Evolutionary conservation across 2,888 invertebrate species (phyloP).

Genomic region (Pocota personata): DNA sequence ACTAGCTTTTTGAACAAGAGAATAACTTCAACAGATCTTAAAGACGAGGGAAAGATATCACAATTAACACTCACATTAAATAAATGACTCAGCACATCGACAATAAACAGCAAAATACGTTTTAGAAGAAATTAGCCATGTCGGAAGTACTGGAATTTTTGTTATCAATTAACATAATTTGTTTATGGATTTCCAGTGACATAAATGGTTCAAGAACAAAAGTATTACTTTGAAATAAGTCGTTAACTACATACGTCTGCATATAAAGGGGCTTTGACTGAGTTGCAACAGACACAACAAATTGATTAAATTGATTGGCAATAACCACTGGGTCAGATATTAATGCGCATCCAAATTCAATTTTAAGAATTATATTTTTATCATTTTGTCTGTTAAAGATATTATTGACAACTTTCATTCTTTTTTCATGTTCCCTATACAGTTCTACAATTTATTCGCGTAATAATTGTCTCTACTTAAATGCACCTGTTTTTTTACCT

Average conservation of each 20-base stretch:
- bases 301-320: too few relatives aligned
- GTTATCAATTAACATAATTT: not conserved
- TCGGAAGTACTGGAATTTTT: slow-evolving; percentile 1
- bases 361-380: too few relatives aligned
- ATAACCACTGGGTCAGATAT: too few relatives aligned
- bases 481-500: not conserved
- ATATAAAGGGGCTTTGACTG: not conserved
- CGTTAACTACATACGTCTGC: slow-evolving; percentile 5
- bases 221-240: not conserved
- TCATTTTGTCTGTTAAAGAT: slow-evolving; percentile 1
- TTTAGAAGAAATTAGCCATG: too few relatives aligned
- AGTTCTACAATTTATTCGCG: not conserved
- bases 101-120: not conserved
- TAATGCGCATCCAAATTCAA: too few relatives aligned
- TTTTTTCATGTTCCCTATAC: not conserved
- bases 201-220: not conserved
- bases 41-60: too few relatives aligned
- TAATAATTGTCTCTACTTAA: not conserved
- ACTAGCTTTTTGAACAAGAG: slow-evolving; percentile 5
- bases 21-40: slow-evolving; percentile 2
- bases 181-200: not conserved
- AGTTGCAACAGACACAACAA: not conserved
- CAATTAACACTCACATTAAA: not conserved
- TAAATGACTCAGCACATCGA: not conserved
- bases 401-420: not conserved